phyloP scores from a whole-genome alignment of 2,888 invertebrate genomes.

The Phyllotreta cruciferae region DNA sequence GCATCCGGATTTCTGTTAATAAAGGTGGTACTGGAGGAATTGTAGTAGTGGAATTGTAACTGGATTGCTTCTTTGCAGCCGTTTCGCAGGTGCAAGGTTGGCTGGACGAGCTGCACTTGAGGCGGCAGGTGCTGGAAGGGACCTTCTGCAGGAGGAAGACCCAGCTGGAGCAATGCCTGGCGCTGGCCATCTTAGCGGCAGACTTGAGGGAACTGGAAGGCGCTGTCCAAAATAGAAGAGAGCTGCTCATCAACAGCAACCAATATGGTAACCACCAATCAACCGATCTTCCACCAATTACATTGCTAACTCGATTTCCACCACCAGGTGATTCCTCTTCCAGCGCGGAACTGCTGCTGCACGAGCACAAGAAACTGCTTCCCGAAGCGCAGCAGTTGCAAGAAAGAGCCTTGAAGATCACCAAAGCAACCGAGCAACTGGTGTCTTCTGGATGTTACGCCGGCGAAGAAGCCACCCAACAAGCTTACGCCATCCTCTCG shows the following conservation, averaged over 20 bases:
- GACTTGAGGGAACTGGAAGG: constrained; percentile 74
- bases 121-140: constrained; percentile 73
- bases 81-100: constrained; percentile 76
- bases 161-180: constrained; percentile 80
- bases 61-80: constrained; percentile 60
- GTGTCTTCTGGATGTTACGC: constrained; percentile 74
- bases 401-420: constrained; percentile 77
- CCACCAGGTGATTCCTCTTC: constrained; percentile 77
- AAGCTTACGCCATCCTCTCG: constrained; percentile 72
- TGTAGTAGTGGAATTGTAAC: not conserved
- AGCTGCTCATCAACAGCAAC: constrained; percentile 65
- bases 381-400: constrained; percentile 76
- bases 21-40: constrained; percentile 53
- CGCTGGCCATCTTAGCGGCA: constrained; percentile 74
- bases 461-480: constrained; percentile 71
- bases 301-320: too few relatives aligned
- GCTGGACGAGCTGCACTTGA: constrained; percentile 78
- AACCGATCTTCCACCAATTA: too few relatives aligned
- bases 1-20: constrained; percentile 60
- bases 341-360: constrained; percentile 71
- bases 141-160: constrained; percentile 73
- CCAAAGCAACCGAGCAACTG: constrained; percentile 79
- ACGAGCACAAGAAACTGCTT: constrained; percentile 73
- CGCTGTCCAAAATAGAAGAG: constrained; percentile 64
- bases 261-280: constrained; percentile 62